Base-by-base conservation (phyloP, 1,140 invertebrate species). In the Drosophila rhopaloa region DNA sequence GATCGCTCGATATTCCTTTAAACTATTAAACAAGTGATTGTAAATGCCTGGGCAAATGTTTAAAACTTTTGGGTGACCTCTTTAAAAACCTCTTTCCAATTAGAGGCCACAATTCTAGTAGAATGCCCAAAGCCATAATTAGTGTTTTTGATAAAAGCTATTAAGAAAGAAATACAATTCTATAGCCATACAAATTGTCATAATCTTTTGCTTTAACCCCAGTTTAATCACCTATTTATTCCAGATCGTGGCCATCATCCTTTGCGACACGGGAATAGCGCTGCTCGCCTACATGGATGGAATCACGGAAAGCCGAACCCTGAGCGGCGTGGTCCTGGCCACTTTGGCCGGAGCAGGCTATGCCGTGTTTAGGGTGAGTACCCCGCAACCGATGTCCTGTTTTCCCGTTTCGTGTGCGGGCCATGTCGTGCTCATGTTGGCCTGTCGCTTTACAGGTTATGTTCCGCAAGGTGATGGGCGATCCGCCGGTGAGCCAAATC, bases 251-350 rank as follows among this genome's bases (percentile, higher is more conserved):
- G 98, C 97, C 75, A 97, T 98, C 68, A 98, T 99, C 90, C 93
- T 98, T 55, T 98, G 97, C 92, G 97, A 98, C 93, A 98, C 97
- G 35, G 98, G 97, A 16, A 98, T 98, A 53, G 97, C 98, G 4
- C 93, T 99, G 24, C 93, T 98, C 65, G 98, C 97, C 8, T 99
- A 99, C 81, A 98, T 98, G 97, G 98, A 98, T 88, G 97, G 97
- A 32, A 97, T 98, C 76, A 97, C 97, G 1, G 96, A 96, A 66
- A 97, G 96, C 93, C 96, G 96, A 2, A 98, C 97, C 1, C 93
- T 98, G n/a, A 96, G 96, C 16, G 97, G 97, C 1, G 97, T 98
- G 1, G 96, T 98, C n/a, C 92, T 98, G 29, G 97, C 97, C 44
- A 97, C 97, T 13, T 95, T 96, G 24, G 96, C 97, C 48, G 97